These are phyloP conservation scores for Vandiemenella viatica DNA, from an alignment of 2,888 invertebrate genomes.

Conservation along the genomic window DNA sequence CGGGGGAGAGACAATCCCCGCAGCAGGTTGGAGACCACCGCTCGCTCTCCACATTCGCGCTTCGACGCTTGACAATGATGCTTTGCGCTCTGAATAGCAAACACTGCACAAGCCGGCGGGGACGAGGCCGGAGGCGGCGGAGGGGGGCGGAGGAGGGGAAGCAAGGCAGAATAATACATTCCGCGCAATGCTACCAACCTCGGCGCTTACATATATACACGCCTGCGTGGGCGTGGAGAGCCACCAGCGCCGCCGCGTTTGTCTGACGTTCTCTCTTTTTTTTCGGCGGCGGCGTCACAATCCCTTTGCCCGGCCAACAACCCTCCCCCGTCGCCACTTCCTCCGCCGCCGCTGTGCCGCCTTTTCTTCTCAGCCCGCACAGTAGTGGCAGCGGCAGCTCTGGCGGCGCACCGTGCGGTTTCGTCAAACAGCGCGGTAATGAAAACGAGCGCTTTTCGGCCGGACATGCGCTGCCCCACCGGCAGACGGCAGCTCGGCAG, in stretches of 20 bases:
- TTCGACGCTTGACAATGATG: slow-evolving; percentile 13
- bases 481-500: neutral
- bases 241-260: too few relatives aligned
- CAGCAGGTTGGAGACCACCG: neutral
- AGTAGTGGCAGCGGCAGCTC: too few relatives aligned
- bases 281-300: too few relatives aligned
- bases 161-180: neutral
- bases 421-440: too few relatives aligned
- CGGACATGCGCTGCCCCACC: too few relatives aligned
- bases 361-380: too few relatives aligned
- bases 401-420: too few relatives aligned
- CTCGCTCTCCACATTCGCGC: slow-evolving; percentile 1
- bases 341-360: too few relatives aligned
- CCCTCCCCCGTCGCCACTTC: too few relatives aligned
- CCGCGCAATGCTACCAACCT: neutral
- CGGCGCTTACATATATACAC: neutral
- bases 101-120: slow-evolving; percentile 9
- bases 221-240: neutral
- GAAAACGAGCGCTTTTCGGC: too few relatives aligned
- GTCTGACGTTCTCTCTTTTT: too few relatives aligned
- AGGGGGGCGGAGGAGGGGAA: neutral
- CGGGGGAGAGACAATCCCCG: neutral
- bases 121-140: neutral
- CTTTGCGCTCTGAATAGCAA: slow-evolving; percentile 12
- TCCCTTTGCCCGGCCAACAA: neutral